Evolutionary conservation across 1,140 invertebrate species (phyloP), one percentile per base, ranked within the genome.

Genomic region (Lordiphosa stackelbergi): DNA sequence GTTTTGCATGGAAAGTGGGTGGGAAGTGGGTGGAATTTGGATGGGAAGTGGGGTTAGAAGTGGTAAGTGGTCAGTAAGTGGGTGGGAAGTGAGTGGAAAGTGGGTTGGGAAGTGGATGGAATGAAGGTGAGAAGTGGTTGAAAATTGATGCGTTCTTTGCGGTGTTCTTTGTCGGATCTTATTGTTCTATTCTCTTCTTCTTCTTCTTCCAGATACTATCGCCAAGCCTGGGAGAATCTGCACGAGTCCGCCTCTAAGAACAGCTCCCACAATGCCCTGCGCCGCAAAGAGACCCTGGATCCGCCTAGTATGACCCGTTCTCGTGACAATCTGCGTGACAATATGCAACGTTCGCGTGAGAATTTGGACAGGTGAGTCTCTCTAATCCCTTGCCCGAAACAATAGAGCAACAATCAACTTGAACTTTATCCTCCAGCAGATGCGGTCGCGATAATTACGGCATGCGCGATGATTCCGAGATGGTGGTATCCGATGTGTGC

Each of bases 141-240:
- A n/a, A n/a, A n/a, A n/a, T n/a, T n/a, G n/a, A n/a, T n/a, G n/a
- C n/a, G n/a, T n/a, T n/a, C n/a, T n/a, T n/a, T n/a, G n/a, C n/a
- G n/a, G n/a, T 16, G 16, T 16, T 16, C 2, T 16, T 16, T 16
- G 16, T 16, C 16, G 16, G 16, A 16, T 16, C 16, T 16, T 16
- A 16, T 16, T 16, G 22, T 4, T 22, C 22, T 3, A 4, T 22
- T 22, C 5, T 22, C 22, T 4, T 4, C 22, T 22, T 22, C 4
- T 5, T 5, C 4, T 5, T 22, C 22, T 59, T 63, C 2, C 12
- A 87, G 87, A 59, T 94, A 93, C 77, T 97, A 97, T 88, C 91
- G 95, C 11, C 93, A 95, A 86, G 95, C 95, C 4, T 97, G 96
- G 96, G 95, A 96, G 78, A 96, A 97, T 86, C 90, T 97, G 4